These are phyloP conservation scores for Malthinus seriepunctatus DNA, from an alignment of 2,888 invertebrate species.

Conservation along the genomic window DNA sequence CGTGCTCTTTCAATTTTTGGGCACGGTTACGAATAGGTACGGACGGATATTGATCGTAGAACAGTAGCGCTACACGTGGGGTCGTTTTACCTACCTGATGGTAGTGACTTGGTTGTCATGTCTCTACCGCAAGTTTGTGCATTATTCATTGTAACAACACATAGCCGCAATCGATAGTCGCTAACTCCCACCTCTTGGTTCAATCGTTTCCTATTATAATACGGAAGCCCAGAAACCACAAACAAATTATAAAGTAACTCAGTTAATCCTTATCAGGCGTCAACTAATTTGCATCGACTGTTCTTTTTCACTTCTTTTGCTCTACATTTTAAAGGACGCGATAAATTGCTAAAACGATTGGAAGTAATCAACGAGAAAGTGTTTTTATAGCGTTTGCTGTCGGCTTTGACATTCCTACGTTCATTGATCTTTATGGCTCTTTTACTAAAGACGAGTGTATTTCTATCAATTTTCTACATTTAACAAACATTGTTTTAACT, in stretches of 20 bases:
- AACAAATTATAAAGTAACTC: slow-evolving; percentile 42
- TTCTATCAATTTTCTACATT: slow-evolving; percentile 23
- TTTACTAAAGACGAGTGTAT: slow-evolving; percentile 29
- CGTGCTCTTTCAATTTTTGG: slow-evolving; percentile 24
- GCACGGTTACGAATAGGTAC: slow-evolving; percentile 28
- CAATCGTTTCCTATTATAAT: slow-evolving; percentile 29
- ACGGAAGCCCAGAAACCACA: slow-evolving; percentile 35
- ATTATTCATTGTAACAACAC: slow-evolving; percentile 26
- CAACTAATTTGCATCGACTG: slow-evolving; percentile 40
- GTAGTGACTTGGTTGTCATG: slow-evolving; percentile 14
- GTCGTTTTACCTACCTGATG: slow-evolving; percentile 9
- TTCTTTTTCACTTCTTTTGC: slow-evolving; percentile 36
- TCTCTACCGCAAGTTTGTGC: slow-evolving; percentile 14
- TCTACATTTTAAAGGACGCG: slow-evolving; percentile 34
- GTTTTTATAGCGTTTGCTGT: slow-evolving; percentile 37
- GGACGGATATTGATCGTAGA: slow-evolving; percentile 28
- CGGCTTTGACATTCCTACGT: slow-evolving; percentile 37
- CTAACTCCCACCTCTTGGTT: slow-evolving; percentile 14
- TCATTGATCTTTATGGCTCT: slow-evolving; percentile 38
- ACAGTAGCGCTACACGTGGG: slow-evolving; percentile 21
- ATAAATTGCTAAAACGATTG: slow-evolving; percentile 39
- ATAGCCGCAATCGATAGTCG: slow-evolving; percentile 29
- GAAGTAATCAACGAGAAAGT: slow-evolving; percentile 41
- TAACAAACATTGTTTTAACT: background rate
- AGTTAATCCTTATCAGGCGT: slow-evolving; percentile 37